Base-by-base conservation (phyloP, 1,140 invertebrate species). In the Mercenaria mercenaria region DNA sequence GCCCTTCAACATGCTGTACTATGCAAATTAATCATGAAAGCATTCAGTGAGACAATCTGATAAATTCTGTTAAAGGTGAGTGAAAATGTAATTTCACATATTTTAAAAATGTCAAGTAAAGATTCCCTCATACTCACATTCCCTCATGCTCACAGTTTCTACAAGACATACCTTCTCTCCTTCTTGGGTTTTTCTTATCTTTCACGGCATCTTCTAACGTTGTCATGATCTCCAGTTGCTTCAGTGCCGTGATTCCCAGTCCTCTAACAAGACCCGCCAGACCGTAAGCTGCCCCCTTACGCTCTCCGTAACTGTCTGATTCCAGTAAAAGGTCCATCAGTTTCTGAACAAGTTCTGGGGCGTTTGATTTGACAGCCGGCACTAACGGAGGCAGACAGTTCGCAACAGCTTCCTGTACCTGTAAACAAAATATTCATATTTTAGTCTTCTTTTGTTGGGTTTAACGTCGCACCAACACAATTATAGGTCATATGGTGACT, bases 341-440 rank as follows among this genome's bases (percentile, higher is more conserved):
- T 95, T 98, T 98, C 92, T 98, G 97, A 18, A 99, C 97, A 90
- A 99, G 97, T 50, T 97, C 97, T 0, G 98, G 98, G 10, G 98
- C 98, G 93, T 99, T 98, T 56, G 98, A 97, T 95, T 98, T 98
- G 4, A 99, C 97, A 0, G 98, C 98, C 13, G 98, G 98, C 59
- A 99, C 98, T 43, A 99, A 96, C 93, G 98, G 98, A 1, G 99
- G 98, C 56, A 99, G 96, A 95, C 99, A 99, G 95, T 99, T 99
- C 41, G 99, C 98, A 0, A 99, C 99, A 0, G 99, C 98, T 96
- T 99, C 98, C 97, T 99, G 99, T 0, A 99, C 99, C 97, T 98
- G 95, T 10, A 93, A 90, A 50, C 61, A 50, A 81, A 52, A n/a
- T 52, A 47, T n/a, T n/a, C n/a, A n/a, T n/a, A n/a, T n/a, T n/a